Percentiles rank a stretch among this genome's conserved stretches.
Conservation (phyloP, 1,140 invertebrate genomes). For the Plectus sambesii region DNA sequence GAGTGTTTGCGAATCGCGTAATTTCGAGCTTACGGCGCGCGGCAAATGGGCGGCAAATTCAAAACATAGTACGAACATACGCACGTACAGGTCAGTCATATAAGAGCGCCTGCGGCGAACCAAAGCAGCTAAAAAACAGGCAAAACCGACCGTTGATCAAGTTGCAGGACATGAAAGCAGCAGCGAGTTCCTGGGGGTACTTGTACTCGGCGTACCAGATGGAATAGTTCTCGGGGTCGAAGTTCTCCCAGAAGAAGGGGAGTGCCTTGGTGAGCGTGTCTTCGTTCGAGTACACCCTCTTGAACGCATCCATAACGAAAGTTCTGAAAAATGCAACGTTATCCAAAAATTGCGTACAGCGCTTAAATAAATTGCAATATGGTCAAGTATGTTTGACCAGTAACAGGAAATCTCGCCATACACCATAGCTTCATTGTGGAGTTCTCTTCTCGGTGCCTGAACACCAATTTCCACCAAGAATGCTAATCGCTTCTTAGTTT, state of each 20-base stretch:
- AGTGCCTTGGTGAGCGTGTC: slow-evolving; percentile 74
- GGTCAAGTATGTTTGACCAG: too few relatives aligned
- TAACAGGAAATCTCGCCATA: too few relatives aligned
- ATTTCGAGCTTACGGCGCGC: too few relatives aligned
- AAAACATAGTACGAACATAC: too few relatives aligned
- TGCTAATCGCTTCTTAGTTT: too few relatives aligned
- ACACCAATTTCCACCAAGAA: too few relatives aligned
- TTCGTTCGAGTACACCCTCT: slow-evolving; percentile 91
- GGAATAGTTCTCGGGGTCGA: slow-evolving; percentile 88
- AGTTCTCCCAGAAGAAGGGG: slow-evolving; percentile 96
- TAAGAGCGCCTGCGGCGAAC: slow-evolving; percentile 12
- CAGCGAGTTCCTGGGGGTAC: slow-evolving; percentile 77
- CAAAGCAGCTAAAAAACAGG: too few relatives aligned
- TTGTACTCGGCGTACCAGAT: slow-evolving; percentile 96
- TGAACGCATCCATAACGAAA: slow-evolving; percentile 94
- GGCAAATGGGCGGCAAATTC: too few relatives aligned
- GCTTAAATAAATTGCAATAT: slow-evolving; percentile 1
- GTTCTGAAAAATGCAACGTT: slow-evolving; percentile 51
- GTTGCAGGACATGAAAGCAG: slow-evolving; percentile 92
- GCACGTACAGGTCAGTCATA: slow-evolving; percentile 14
- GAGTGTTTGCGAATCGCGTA: too few relatives aligned
- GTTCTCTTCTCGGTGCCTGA: slow-evolving; percentile 17
- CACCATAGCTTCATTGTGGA: slow-evolving; percentile 15
- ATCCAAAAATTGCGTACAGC: slow-evolving; percentile 10
- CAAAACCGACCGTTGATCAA: slow-evolving; percentile 63